Evolutionary conservation across 2,888 invertebrate genomes (phyloP).

Genomic region (Platerodrilus igneus): DNA sequence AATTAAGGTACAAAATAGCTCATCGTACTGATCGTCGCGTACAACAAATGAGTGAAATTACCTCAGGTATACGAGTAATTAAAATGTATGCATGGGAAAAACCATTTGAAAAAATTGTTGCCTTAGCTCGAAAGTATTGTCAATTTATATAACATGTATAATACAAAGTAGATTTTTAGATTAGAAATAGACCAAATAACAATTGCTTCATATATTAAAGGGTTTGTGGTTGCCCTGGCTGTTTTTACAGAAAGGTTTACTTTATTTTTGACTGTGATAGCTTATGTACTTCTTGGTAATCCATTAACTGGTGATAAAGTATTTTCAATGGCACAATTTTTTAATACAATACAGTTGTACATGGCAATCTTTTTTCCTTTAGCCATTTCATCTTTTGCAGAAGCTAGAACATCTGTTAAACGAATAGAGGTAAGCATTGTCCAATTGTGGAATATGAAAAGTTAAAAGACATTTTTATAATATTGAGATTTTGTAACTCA

Average conservation of each 20-base stretch:
- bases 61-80: slow-evolving; percentile 68
- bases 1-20: slow-evolving; percentile 49
- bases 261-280: slow-evolving; percentile 73
- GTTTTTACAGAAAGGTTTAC: slow-evolving; percentile 84
- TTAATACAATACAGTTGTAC: slow-evolving; percentile 65
- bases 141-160: slow-evolving; percentile 1
- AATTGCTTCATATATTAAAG: slow-evolving; percentile 62
- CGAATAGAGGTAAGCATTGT: slow-evolving; percentile 60
- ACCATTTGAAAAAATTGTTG: slow-evolving; percentile 62
- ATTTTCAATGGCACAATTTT: slow-evolving; percentile 74
- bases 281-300: slow-evolving; percentile 66
- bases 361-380: slow-evolving; percentile 63
- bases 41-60: slow-evolving; percentile 69
- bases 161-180: no score
- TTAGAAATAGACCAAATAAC: slow-evolving; percentile 65
- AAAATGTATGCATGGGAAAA: slow-evolving; percentile 79
- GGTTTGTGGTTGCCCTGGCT: slow-evolving; percentile 59
- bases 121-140: slow-evolving; percentile 56
- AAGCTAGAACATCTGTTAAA: slow-evolving; percentile 59
- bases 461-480: no score
- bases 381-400: slow-evolving; percentile 58
- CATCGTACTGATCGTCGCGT: slow-evolving; percentile 61
- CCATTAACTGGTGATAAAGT: slow-evolving; percentile 59
- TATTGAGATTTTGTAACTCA: no score
- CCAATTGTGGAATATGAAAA: no score